Percentiles rank a stretch among this genome's conserved stretches.
Evolutionary conservation across 2,888 invertebrate genomes (phyloP).

Genomic region (Phortica okadai): DNA sequence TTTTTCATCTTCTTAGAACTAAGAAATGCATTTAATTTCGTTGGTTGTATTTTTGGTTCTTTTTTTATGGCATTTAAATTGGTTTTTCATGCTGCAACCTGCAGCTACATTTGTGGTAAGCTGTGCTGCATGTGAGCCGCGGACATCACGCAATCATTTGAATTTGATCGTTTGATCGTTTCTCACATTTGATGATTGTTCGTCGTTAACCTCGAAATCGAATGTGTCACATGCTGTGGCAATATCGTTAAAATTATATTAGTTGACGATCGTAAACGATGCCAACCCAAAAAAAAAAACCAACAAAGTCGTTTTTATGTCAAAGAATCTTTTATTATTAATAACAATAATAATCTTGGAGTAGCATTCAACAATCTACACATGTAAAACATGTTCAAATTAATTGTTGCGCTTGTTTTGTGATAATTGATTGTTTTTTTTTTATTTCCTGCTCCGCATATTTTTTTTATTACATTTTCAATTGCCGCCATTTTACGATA

Average conservation of each 20-base stretch:
- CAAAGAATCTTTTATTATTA: too few species aligned
- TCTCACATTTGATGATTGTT: neutral
- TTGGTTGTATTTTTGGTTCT: neutral
- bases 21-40: slow-evolving; percentile 40
- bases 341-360: too few species aligned
- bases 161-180: neutral
- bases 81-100: slow-evolving; percentile 44
- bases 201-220: slow-evolving; percentile 18
- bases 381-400: slow-evolving; percentile 9
- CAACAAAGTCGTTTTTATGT: too few species aligned
- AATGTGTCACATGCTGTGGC: neutral
- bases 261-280: neutral
- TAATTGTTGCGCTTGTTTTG: neutral
- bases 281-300: too few species aligned
- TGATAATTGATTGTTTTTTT: too few species aligned
- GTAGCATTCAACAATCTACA: neutral
- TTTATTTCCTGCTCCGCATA: too few species aligned
- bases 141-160: neutral
- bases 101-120: too few species aligned
- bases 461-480: too few species aligned
- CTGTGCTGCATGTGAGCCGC: too few species aligned
- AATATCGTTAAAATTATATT: slow-evolving; percentile 18
- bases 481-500: too few species aligned
- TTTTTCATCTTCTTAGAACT: slow-evolving; percentile 49
- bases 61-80: slow-evolving; percentile 68